phyloP scores from a whole-genome alignment of 1,140 invertebrate species.

The Zaprionus camerounensis region DNA sequence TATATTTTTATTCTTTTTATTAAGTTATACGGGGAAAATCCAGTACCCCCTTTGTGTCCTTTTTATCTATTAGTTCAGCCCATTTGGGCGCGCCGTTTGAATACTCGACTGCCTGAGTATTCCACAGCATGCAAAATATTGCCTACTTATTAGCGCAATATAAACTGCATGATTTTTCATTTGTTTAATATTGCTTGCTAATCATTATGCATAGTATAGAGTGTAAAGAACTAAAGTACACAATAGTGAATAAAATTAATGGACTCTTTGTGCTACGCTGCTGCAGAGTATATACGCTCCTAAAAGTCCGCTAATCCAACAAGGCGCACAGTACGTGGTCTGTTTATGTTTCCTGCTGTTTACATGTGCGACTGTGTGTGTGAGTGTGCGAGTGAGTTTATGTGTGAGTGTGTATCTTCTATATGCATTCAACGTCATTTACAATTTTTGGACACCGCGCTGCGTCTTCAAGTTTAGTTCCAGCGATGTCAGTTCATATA shows the following conservation, averaged over 20 bases:
- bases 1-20: no score
- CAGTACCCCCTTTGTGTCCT: no score
- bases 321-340: conserved; percentile 13
- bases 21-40: no score
- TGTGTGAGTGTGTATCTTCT: conserved; percentile 9
- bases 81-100: no score
- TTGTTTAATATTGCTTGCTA: not conserved
- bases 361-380: not conserved
- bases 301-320: conserved; percentile 5
- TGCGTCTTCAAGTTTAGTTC: conserved; percentile 43
- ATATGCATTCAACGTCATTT: conserved; percentile 62
- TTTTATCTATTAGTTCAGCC: no score
- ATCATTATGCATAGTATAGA: not conserved
- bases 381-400: not conserved
- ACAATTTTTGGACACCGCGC: conserved; percentile 56
- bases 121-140: not conserved
- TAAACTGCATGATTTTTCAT: no score
- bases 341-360: conserved; percentile 2
- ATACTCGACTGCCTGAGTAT: no score
- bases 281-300: not conserved
- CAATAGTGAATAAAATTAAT: not conserved
- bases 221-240: not conserved
- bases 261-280: not conserved
- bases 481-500: conserved; percentile 73
- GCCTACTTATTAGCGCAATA: not conserved